These are phyloP conservation scores for Ectemnius lituratus DNA, from an alignment of 2,888 invertebrate genomes.

Conservation along the genomic window DNA sequence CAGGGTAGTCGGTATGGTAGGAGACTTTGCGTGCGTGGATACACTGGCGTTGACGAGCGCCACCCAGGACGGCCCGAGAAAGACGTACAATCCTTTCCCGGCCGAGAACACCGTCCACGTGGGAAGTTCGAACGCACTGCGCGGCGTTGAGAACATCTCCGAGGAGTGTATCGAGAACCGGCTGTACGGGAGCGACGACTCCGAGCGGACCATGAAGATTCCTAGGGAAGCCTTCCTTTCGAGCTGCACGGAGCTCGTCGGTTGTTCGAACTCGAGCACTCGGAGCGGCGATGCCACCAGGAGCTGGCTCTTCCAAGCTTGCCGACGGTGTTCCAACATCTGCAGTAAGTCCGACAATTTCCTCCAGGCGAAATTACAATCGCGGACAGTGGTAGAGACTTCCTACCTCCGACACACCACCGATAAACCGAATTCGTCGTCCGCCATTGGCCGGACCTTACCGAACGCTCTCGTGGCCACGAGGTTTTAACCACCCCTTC, in stretches of 20 bases:
- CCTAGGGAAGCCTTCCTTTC: slow-evolving; percentile 26
- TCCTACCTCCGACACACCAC: too few relatives aligned
- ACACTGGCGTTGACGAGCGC: slow-evolving; percentile 28
- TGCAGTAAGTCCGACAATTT: slow-evolving; percentile 47
- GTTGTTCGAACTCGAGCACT: slow-evolving; percentile 12
- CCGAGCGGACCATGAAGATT: background rate
- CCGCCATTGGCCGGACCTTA: too few relatives aligned
- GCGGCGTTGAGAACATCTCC: background rate
- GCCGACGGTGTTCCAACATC: slow-evolving; percentile 37
- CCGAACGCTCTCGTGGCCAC: too few relatives aligned
- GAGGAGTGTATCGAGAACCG: slow-evolving; percentile 11
- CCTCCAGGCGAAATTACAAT: background rate
- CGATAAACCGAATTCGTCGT: too few relatives aligned
- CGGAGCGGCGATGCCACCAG: slow-evolving; percentile 2
- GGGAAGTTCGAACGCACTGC: background rate
- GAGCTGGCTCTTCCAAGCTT: slow-evolving; percentile 39
- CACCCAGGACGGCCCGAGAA: slow-evolving; percentile 12
- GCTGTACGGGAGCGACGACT: background rate
- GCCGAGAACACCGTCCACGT: background rate
- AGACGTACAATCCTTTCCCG: slow-evolving; percentile 4
- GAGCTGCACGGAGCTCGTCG: slow-evolving; percentile 37
- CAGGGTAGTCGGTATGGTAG: slow-evolving; percentile 49
- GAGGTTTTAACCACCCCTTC: too few relatives aligned
- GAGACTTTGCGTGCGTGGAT: slow-evolving; percentile 19
- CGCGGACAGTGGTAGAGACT: background rate